Evolutionary conservation across 2,113 vertebrate genomes (phyloP).

Genomic region (Neodon shergylaensis): DNA sequence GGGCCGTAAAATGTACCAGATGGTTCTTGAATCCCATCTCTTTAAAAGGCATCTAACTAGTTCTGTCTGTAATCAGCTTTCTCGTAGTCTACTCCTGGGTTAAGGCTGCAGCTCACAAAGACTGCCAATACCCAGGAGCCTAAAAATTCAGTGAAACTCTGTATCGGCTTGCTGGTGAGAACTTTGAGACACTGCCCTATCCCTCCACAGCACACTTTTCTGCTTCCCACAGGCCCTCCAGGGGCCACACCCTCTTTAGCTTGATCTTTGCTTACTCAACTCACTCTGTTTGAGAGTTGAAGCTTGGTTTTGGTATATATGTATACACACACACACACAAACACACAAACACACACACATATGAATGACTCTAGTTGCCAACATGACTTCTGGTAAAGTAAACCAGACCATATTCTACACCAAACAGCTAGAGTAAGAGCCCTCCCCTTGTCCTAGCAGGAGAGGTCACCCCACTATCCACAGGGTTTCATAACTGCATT

Average conservation of each 20-base stretch:
- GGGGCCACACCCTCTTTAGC: not conserved
- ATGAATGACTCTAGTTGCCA: not conserved
- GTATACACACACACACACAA: no score
- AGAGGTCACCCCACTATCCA: not conserved
- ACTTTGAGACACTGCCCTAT: not conserved
- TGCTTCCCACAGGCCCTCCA: not conserved
- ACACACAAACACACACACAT: no score
- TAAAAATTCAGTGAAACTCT: constrained; percentile 29
- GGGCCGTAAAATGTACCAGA: not conserved
- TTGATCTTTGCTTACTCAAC: constrained; percentile 11
- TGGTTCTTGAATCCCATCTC: not conserved
- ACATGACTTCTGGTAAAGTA: not conserved
- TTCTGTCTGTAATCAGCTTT: not conserved
- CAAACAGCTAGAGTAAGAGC: not conserved
- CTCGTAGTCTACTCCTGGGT: not conserved
- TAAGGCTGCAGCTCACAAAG: not conserved
- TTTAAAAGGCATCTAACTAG: constrained; percentile 34
- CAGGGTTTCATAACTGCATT: not conserved
- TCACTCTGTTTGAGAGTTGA: not conserved
- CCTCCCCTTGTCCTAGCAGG: not conserved
- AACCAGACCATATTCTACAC: not conserved
- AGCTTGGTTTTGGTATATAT: not conserved
- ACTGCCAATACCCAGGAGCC: not conserved
- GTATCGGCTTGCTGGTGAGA: not conserved
- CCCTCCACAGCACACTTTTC: not conserved